Evolutionary conservation across 1,140 invertebrate species (phyloP).

Genomic region (Meteorus sp.): DNA sequence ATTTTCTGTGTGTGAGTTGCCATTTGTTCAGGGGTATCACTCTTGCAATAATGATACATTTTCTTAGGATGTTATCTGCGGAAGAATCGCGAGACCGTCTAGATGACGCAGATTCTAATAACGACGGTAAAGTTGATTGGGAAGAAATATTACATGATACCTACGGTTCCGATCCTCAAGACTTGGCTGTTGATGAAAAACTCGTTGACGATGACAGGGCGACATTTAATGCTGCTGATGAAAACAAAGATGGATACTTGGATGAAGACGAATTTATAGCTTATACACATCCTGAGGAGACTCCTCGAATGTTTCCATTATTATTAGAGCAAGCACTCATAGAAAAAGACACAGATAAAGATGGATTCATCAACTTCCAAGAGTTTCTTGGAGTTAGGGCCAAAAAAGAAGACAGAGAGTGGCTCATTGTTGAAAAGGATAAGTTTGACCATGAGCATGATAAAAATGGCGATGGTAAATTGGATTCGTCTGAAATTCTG

Average conservation of each 20-base stretch:
- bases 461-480: conserved; percentile 79
- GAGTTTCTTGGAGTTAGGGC: conserved; percentile 81
- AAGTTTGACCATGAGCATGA: conserved; percentile 91
- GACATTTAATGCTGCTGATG: conserved; percentile 86
- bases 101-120: conserved; percentile 82
- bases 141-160: conserved; percentile 82
- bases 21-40: background rate
- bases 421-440: conserved; percentile 82
- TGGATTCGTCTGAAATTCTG: conserved; percentile 80
- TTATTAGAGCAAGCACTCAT: conserved; percentile 81
- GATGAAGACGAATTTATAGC: conserved; percentile 80
- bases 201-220: conserved; percentile 79
- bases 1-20: too few relatives aligned
- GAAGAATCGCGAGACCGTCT: conserved; percentile 88
- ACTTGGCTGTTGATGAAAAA: conserved; percentile 56
- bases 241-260: conserved; percentile 79
- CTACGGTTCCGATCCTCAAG: conserved; percentile 71
- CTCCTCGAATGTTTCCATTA: conserved; percentile 82
- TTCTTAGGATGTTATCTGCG: conserved; percentile 74
- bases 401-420: conserved; percentile 76
- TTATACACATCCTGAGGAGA: conserved; percentile 94
- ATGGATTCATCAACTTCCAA: conserved; percentile 81
- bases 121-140: conserved; percentile 85
- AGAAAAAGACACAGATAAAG: conserved; percentile 84
- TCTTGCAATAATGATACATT: conserved; percentile 15